Conservation (phyloP, 2,888 invertebrate genomes). For the Tenthredo amoena region DNA sequence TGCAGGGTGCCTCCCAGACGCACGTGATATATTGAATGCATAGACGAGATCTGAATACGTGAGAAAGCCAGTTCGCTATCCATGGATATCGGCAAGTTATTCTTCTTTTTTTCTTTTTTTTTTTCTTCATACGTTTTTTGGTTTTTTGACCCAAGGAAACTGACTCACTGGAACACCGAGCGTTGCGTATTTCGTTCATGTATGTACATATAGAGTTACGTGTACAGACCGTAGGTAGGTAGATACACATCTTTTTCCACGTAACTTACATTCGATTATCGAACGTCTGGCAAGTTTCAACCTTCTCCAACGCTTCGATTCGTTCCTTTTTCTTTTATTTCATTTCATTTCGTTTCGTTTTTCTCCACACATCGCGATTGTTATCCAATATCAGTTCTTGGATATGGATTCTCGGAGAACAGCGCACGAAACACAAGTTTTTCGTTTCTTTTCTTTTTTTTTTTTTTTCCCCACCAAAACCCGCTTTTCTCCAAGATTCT, state of each 20-base stretch:
- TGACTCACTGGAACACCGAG: not conserved
- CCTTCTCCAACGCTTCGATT: not conserved
- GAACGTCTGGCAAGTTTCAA: not conserved
- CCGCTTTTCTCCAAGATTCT: no score
- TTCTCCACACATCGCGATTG: not conserved
- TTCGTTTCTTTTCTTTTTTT: not conserved
- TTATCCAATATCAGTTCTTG: no score
- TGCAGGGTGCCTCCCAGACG: not conserved
- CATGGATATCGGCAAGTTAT: not conserved
- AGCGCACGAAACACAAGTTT: not conserved
- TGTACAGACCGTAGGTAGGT: not conserved
- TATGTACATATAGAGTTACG: no score
- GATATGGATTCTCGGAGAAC: not conserved
- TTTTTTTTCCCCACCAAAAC: no score
- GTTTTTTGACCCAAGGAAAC: not conserved
- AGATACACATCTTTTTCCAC: not conserved
- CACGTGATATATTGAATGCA: conserved; percentile 39
- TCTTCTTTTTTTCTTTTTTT: not conserved
- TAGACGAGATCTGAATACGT: conserved; percentile 8
- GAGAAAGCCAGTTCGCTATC: not conserved
- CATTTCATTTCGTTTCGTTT: no score
- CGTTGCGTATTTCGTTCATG: not conserved
- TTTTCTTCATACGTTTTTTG: no score
- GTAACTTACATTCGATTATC: not conserved
- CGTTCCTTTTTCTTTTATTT: not conserved